A percentile compares a stretch with the other conserved stretches of the same genome.
Evolutionary conservation across 2,888 invertebrate genomes (phyloP).

Genomic region (Agapostemon virescens): DNA sequence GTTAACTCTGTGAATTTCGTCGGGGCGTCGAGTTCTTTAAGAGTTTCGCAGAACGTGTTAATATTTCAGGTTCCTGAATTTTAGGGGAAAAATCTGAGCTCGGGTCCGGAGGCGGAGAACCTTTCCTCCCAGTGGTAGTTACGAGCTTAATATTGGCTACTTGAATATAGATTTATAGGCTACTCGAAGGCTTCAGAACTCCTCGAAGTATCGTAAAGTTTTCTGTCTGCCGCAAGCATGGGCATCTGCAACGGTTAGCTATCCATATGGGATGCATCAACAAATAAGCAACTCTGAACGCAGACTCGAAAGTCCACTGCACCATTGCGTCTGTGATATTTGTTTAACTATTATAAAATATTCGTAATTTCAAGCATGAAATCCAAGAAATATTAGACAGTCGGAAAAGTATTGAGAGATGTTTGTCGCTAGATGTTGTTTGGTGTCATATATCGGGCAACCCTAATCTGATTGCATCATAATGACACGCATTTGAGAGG

Average conservation of each 20-base stretch:
- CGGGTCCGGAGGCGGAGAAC: not conserved
- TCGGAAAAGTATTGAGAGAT: no score
- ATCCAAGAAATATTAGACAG: no score
- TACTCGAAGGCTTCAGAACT: conserved; percentile 10
- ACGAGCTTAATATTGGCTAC: conserved; percentile 18
- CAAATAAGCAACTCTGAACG: not conserved
- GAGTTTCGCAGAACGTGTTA: not conserved
- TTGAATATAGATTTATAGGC: conserved; percentile 35
- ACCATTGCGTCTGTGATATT: not conserved
- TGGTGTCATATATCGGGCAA: no score
- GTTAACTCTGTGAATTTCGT: not conserved
- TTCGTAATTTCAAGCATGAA: not conserved
- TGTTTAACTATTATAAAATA: not conserved
- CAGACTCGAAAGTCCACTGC: not conserved
- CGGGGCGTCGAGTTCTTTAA: not conserved
- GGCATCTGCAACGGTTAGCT: conserved; percentile 13
- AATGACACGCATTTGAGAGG: no score
- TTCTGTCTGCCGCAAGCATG: conserved; percentile 4
- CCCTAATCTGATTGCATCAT: no score
- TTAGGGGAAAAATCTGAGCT: not conserved
- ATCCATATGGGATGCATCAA: conserved; percentile 6
- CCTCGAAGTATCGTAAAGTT: conserved; percentile 33
- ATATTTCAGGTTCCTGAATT: not conserved
- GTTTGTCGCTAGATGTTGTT: no score
- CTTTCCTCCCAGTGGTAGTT: not conserved